These are phyloP conservation scores for Resseliella maxima DNA, from an alignment of 2,888 invertebrate genomes.

Conservation along the genomic window DNA sequence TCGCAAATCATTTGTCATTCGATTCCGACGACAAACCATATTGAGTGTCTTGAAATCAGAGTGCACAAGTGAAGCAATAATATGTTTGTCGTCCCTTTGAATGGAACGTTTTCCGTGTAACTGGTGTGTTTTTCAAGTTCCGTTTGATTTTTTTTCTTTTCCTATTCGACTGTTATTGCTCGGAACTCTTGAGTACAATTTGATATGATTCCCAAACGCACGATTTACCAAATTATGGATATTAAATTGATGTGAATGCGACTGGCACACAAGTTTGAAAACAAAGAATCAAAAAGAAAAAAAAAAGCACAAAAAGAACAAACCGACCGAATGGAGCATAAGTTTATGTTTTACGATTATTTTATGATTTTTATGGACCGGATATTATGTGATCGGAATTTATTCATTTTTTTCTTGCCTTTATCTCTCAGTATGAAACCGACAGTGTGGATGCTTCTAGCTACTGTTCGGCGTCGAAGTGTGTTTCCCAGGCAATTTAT, in stretches of 20 bases:
- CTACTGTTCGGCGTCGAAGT: neutral
- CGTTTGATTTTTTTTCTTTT: neutral
- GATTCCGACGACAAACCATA: constrained; percentile 51
- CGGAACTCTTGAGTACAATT: constrained; percentile 2
- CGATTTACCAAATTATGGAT: constrained; percentile 51
- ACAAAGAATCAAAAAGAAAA: neutral
- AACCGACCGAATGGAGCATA: constrained; percentile 47
- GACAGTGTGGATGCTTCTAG: neutral
- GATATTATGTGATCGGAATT: constrained; percentile 60
- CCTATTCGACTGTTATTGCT: neutral
- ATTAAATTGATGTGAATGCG: constrained; percentile 55
- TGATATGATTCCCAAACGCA: constrained; percentile 51
- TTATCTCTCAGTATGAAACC: neutral
- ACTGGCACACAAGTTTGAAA: constrained; percentile 42
- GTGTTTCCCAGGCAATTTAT: constrained; percentile 51
- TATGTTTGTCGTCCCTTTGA: constrained; percentile 14
- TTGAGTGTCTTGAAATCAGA: constrained; percentile 36
- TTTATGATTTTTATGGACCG: constrained; percentile 60
- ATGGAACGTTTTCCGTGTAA: constrained; percentile 34
- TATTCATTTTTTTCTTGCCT: constrained; percentile 55
- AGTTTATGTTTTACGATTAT: constrained; percentile 55
- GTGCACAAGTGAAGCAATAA: neutral
- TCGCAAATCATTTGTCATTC: constrained; percentile 43
- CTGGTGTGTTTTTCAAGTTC: constrained; percentile 6
- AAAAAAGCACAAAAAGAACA: constrained; percentile 15